Percentiles rank a stretch among this genome's conserved stretches.
These are phyloP conservation scores for Pogona vitticeps DNA, from an alignment of 2,113 vertebrate genomes.

Conservation along the genomic window DNA sequence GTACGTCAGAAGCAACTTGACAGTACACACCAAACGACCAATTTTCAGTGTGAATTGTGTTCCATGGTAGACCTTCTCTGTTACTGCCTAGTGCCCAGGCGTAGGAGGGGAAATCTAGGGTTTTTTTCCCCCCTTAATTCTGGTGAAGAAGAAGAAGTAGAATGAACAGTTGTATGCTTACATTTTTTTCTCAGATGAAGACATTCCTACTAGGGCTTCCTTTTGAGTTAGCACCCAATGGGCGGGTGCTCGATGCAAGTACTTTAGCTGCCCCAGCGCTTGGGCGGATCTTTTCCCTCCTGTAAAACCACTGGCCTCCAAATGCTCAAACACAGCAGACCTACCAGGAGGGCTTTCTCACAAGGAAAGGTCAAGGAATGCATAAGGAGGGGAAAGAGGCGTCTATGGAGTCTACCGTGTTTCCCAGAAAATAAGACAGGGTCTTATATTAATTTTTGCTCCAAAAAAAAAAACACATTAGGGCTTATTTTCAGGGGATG, in stretches of 20 bases:
- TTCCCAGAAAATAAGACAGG: too few species aligned
- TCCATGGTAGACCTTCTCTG: constrained; percentile 1
- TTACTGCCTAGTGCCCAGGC: too few species aligned
- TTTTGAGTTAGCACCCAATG: not conserved
- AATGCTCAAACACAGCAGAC: too few species aligned
- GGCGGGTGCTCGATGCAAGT: not conserved
- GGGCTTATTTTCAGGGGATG: too few species aligned
- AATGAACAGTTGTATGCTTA: not conserved
- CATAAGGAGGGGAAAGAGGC: not conserved
- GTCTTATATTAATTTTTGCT: too few species aligned
- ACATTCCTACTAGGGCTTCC: not conserved
- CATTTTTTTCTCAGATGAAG: not conserved
- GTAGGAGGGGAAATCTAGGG: not conserved
- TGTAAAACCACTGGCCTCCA: not conserved
- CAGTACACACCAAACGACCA: too few species aligned
- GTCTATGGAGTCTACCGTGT: too few species aligned
- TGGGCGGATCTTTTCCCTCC: not conserved
- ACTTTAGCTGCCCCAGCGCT: not conserved
- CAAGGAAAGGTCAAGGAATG: not conserved
- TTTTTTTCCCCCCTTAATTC: not conserved
- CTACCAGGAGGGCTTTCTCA: not conserved
- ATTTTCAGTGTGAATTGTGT: too few species aligned
- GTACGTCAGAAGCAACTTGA: too few species aligned
- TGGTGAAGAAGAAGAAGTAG: not conserved
- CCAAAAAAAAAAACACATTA: too few species aligned